Conservation (phyloP, 2,888 invertebrate genomes). For the Norana najaformis region DNA sequence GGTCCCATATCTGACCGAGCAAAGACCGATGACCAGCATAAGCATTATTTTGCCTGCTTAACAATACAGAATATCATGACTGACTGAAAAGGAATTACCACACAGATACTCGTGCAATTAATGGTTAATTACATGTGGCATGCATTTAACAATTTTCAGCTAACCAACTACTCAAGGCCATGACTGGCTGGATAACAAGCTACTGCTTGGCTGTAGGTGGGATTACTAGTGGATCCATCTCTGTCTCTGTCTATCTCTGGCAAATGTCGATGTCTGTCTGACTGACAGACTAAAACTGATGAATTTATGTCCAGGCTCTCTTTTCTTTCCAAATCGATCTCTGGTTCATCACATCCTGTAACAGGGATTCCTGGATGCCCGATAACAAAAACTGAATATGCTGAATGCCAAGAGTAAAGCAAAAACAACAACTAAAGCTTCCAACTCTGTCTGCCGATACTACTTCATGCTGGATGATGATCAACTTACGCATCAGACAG, state of each 20-base stretch:
- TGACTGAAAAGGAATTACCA: no score
- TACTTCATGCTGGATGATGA: neutral
- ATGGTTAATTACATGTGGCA: no score
- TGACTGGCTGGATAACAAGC: no score
- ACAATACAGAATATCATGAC: no score
- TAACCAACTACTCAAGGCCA: no score
- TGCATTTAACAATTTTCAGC: no score
- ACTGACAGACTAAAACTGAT: neutral
- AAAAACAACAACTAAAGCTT: neutral
- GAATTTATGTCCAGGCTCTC: neutral
- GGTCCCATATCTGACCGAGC: no score
- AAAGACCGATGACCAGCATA: no score
- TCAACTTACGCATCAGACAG: neutral
- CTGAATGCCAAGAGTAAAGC: neutral
- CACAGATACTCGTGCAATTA: no score
- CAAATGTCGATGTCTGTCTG: neutral
- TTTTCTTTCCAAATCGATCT: neutral
- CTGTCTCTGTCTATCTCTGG: neutral
- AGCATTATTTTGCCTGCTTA: no score
- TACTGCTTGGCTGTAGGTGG: no score
- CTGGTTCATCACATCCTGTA: constrained; percentile 9
- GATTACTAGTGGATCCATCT: neutral
- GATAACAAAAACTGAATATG: neutral
- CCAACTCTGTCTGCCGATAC: neutral
- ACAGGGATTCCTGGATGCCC: neutral